A percentile compares a stretch with the other conserved stretches of the same genome.
These are phyloP conservation scores for Coptotermes formosanus DNA, from an alignment of 1,140 invertebrate genomes.

Conservation along the genomic window DNA sequence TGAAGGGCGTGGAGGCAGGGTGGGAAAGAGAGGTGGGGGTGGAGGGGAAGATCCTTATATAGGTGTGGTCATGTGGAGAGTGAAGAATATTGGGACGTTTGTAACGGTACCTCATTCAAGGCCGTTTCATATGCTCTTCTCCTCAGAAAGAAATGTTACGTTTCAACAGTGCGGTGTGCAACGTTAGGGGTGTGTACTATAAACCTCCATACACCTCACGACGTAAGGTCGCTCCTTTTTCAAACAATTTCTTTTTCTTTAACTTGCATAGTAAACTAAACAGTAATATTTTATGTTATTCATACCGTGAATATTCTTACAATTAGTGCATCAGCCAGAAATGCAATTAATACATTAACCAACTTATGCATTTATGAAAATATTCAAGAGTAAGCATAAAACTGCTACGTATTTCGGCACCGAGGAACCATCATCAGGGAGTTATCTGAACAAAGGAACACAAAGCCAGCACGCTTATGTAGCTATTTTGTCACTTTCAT, in stretches of 20 bases:
- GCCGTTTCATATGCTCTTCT: neutral
- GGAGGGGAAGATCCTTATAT: neutral
- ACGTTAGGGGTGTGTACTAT: neutral
- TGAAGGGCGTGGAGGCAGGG: neutral
- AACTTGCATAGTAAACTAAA: too few relatives aligned
- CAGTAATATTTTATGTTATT: too few relatives aligned
- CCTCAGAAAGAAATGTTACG: slow-evolving; percentile 6
- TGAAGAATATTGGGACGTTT: slow-evolving; percentile 11
- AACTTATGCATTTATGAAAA: too few relatives aligned
- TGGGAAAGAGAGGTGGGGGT: neutral
- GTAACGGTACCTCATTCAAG: slow-evolving; percentile 5
- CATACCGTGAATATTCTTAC: too few relatives aligned
- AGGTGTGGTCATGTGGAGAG: neutral
- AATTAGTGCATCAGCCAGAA: too few relatives aligned
- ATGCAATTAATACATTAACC: too few relatives aligned
- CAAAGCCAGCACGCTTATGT: too few relatives aligned
- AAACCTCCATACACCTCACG: neutral
- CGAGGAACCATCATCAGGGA: too few relatives aligned
- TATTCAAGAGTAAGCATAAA: too few relatives aligned
- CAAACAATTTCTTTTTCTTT: neutral
- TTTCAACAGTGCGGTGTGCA: neutral
- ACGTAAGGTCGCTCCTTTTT: neutral
- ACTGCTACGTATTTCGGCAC: too few relatives aligned
- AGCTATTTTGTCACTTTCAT: too few relatives aligned
- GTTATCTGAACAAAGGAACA: too few relatives aligned